Evolutionary conservation across 2,888 invertebrate species (phyloP).

Genomic region (Chloroclysta siterata): DNA sequence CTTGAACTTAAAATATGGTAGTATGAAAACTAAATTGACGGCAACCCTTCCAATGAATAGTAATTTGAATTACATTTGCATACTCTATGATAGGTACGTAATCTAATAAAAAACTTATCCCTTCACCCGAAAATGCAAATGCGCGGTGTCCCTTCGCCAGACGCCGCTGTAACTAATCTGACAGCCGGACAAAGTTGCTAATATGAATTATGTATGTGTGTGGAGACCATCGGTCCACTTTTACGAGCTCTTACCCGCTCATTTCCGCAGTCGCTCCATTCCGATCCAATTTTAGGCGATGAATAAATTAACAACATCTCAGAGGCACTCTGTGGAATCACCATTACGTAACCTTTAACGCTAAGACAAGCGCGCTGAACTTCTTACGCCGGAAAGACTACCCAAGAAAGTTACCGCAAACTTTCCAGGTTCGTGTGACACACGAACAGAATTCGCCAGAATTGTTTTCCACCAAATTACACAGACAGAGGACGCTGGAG

Average conservation of each 20-base stretch:
- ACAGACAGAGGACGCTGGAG: slow-evolving; percentile 50
- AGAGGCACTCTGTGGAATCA: slow-evolving; percentile 38
- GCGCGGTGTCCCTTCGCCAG: slow-evolving; percentile 50
- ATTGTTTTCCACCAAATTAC: slow-evolving; percentile 64
- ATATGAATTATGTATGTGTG: slow-evolving; percentile 64
- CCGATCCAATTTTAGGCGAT: slow-evolving; percentile 63
- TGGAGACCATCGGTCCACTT: slow-evolving; percentile 45
- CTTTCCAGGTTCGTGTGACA: slow-evolving; percentile 48
- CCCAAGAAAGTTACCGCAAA: slow-evolving; percentile 47
- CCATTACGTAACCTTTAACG: slow-evolving; percentile 45
- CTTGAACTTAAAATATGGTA: neutral
- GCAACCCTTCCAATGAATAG: slow-evolving; percentile 35
- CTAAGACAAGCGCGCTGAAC: slow-evolving; percentile 55
- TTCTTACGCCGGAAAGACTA: slow-evolving; percentile 54
- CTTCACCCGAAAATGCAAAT: slow-evolving; percentile 58
- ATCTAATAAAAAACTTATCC: slow-evolving; percentile 61
- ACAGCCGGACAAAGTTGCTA: slow-evolving; percentile 54
- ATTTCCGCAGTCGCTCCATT: slow-evolving; percentile 48
- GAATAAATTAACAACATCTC: slow-evolving; percentile 61
- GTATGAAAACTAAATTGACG: slow-evolving; percentile 16
- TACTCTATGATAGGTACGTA: slow-evolving; percentile 48
- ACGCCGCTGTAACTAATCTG: slow-evolving; percentile 51
- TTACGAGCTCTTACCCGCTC: slow-evolving; percentile 49
- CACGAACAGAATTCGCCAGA: slow-evolving; percentile 55
- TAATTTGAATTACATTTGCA: slow-evolving; percentile 39